phyloP scores from a whole-genome alignment of 2,888 invertebrate genomes.

The Athalia rosae region DNA sequence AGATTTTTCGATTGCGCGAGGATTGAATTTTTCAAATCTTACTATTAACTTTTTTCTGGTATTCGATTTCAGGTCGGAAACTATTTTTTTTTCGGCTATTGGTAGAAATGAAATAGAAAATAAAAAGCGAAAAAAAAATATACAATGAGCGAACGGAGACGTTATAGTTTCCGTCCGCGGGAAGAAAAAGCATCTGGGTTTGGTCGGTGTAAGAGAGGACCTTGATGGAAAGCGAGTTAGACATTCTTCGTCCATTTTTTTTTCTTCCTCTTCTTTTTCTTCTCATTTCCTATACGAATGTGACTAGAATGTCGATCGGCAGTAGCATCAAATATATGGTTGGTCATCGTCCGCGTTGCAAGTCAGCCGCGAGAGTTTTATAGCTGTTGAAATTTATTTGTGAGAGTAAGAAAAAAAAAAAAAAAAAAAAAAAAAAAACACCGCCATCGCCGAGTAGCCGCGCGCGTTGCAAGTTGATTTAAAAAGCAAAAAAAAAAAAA shows the following conservation, averaged over 20 bases:
- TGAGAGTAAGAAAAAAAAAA: too few relatives aligned
- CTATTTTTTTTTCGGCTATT: too few relatives aligned
- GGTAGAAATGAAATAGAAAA: too few relatives aligned
- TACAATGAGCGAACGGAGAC: too few relatives aligned
- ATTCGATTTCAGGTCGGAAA: too few relatives aligned
- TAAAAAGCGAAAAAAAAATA: too few relatives aligned
- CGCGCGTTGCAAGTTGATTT: background rate
- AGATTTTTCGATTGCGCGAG: too few relatives aligned
- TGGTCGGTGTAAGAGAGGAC: constrained; percentile 9
- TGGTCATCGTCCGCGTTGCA: background rate
- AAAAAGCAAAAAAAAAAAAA: background rate
- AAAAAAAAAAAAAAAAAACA: background rate
- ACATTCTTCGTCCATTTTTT: constrained; percentile 1
- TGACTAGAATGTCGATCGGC: constrained; percentile 11
- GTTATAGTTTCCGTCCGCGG: background rate
- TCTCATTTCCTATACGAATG: background rate
- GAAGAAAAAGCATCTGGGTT: constrained; percentile 7
- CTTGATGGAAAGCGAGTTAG: constrained; percentile 36
- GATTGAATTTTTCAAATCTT: too few relatives aligned
- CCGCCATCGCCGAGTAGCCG: background rate
- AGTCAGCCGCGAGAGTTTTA: background rate
- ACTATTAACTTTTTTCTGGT: too few relatives aligned
- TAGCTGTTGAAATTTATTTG: background rate
- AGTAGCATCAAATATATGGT: background rate
- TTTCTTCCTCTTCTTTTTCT: background rate